Evolutionary conservation across 2,888 invertebrate species (phyloP).

Genomic region (Hartigia nigra): DNA sequence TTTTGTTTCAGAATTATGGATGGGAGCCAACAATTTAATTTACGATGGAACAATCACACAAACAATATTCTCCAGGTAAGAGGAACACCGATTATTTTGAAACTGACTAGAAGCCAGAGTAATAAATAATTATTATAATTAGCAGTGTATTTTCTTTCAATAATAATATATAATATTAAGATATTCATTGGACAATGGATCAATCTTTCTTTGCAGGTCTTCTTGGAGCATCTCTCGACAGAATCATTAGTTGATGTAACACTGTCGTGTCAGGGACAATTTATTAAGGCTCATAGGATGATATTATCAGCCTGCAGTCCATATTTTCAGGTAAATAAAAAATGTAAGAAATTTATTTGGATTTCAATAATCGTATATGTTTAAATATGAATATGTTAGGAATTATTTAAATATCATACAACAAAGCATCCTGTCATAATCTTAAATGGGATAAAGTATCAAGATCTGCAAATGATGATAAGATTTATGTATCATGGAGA

Average conservation of each 20-base stretch:
- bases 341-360: background rate
- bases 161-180: background rate
- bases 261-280: conserved; percentile 66
- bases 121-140: background rate
- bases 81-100: conserved; percentile 1
- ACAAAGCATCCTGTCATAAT: conserved; percentile 65
- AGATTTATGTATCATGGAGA: conserved; percentile 69
- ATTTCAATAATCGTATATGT: conserved; percentile 6
- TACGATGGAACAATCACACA: conserved; percentile 69
- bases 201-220: conserved; percentile 49
- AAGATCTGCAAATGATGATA: conserved; percentile 64
- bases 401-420: conserved; percentile 63
- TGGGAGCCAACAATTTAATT: conserved; percentile 62
- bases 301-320: conserved; percentile 68
- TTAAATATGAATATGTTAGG: conserved; percentile 47
- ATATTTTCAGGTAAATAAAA: conserved; percentile 64
- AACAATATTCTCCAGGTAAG: conserved; percentile 65
- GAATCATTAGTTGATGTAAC: conserved; percentile 68
- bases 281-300: conserved; percentile 67
- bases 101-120: background rate
- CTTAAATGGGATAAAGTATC: conserved; percentile 64
- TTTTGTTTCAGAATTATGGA: conserved; percentile 4
- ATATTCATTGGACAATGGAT: background rate
- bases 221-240: conserved; percentile 64
- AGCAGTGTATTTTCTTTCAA: background rate